These are phyloP conservation scores for Salvelinus alpinus DNA, from an alignment of 2,113 vertebrate genomes.

Conservation along the genomic window DNA sequence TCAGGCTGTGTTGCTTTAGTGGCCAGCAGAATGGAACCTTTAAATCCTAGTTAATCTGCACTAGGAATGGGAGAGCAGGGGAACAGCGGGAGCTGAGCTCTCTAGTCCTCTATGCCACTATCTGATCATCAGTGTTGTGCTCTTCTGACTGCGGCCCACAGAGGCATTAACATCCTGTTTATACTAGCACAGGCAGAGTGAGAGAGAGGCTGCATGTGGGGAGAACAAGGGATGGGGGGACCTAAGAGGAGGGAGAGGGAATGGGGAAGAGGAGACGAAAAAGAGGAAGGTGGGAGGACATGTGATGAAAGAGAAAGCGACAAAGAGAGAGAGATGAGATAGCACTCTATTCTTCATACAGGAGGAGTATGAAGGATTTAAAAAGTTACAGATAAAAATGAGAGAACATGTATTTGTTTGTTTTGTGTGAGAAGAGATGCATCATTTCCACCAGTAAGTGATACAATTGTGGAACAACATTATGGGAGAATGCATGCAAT, in stretches of 20 bases:
- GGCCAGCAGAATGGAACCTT: constrained; percentile 46
- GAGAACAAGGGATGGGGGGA: neutral
- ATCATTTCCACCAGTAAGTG: neutral
- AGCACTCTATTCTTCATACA: neutral
- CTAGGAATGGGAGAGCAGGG: constrained; percentile 43
- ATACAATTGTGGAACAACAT: neutral
- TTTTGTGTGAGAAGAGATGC: neutral
- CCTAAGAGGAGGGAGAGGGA: neutral
- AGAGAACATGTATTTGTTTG: neutral
- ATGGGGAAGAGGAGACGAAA: neutral
- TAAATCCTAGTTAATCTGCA: constrained; percentile 72
- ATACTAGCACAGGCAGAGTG: constrained; percentile 18
- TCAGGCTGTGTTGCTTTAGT: constrained; percentile 54
- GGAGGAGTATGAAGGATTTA: neutral
- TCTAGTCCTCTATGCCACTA: constrained; percentile 43
- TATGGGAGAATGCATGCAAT: neutral
- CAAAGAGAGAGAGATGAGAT: neutral
- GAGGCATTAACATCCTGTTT: constrained; percentile 79
- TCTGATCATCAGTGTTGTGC: constrained; percentile 69
- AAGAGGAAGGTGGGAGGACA: neutral
- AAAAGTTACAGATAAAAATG: too few species aligned
- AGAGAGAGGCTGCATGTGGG: neutral
- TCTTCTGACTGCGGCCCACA: constrained; percentile 50
- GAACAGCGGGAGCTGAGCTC: constrained; percentile 39
- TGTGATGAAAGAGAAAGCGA: neutral